phyloP scores from a whole-genome alignment of 2,888 invertebrate species.

The Cosmia pyralina region DNA sequence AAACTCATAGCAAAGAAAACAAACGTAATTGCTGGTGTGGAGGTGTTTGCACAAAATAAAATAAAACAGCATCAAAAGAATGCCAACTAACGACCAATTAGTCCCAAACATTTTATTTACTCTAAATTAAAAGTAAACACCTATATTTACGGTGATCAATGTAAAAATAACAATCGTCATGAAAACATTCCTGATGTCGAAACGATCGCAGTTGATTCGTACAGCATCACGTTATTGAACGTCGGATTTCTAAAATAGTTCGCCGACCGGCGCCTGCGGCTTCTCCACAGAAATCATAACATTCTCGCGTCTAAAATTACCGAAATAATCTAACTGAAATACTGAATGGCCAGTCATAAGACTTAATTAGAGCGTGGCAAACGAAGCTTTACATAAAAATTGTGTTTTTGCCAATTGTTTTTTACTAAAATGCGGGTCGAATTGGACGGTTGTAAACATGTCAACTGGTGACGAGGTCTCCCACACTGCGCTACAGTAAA shows the following conservation, averaged over 20 bases:
- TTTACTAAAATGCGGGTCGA: slow-evolving; percentile 64
- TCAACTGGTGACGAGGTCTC: slow-evolving; percentile 55
- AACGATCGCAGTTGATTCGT: slow-evolving; percentile 50
- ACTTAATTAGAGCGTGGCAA: slow-evolving; percentile 33
- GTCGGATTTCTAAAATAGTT: slow-evolving; percentile 73
- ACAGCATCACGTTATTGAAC: slow-evolving; percentile 45
- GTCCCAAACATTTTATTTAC: slow-evolving; percentile 40
- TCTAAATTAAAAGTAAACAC: slow-evolving; percentile 41
- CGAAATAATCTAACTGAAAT: slow-evolving; percentile 72
- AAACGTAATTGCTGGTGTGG: background rate
- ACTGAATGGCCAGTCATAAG: slow-evolving; percentile 64
- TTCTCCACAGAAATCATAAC: slow-evolving; percentile 74
- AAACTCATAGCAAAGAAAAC: slow-evolving; percentile 11
- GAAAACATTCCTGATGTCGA: slow-evolving; percentile 66
- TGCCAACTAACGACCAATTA: slow-evolving; percentile 34
- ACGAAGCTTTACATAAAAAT: slow-evolving; percentile 66
- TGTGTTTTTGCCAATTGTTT: slow-evolving; percentile 80
- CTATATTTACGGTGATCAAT: slow-evolving; percentile 33
- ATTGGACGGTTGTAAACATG: slow-evolving; percentile 72
- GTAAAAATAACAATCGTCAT: slow-evolving; percentile 55
- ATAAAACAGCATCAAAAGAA: slow-evolving; percentile 16
- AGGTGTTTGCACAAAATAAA: slow-evolving; percentile 14
- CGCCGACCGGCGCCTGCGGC: slow-evolving; percentile 68
- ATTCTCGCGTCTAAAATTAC: slow-evolving; percentile 78
- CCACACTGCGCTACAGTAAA: slow-evolving; percentile 36